Base-by-base conservation (phyloP, 2,888 invertebrate species). In the Seira musarum region DNA sequence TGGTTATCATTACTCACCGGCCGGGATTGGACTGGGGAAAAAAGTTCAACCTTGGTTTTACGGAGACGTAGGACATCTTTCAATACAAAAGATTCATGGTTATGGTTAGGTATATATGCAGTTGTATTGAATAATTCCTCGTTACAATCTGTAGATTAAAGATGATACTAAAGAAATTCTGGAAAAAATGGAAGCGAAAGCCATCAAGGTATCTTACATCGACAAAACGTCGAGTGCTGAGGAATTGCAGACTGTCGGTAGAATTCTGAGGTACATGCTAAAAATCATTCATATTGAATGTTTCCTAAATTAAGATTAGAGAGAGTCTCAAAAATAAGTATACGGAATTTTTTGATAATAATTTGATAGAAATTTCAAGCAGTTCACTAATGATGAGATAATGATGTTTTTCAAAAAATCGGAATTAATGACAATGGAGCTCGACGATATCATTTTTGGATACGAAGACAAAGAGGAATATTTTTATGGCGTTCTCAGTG, bases 41-140 rank as follows among this genome's bases (percentile, higher is more conserved):
- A 19, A 15, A 10, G 24, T 79, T 17, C 49, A 79, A n/a, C 73
- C 79, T 1, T 79, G 79, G 79, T 79, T 79, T 68, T 79, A 79
- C 30, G 73, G 73, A 13, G 73, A 72, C 8, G 49, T 60, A 17
- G 19, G 60, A n/a, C n/a, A n/a, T n/a, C n/a, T n/a, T n/a, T n/a
- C n/a, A n/a, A n/a, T n/a, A n/a, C n/a, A n/a, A n/a, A n/a, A n/a
- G n/a, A n/a, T n/a, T n/a, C n/a, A n/a, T n/a, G n/a, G n/a, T n/a
- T n/a, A n/a, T n/a, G n/a, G n/a, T n/a, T n/a, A n/a, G n/a, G n/a
- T n/a, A n/a, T n/a, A n/a, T n/a, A n/a, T n/a, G n/a, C n/a, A n/a
- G n/a, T n/a, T n/a, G n/a, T n/a, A n/a, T n/a, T n/a, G n/a, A n/a
- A n/a, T n/a, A n/a, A n/a, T n/a, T n/a, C n/a, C n/a, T n/a, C n/a